Percentiles rank a stretch among this genome's conserved stretches.
These are phyloP conservation scores for Aplodontia rufa DNA, from an alignment of 2,113 vertebrate species.

Conservation along the genomic window DNA sequence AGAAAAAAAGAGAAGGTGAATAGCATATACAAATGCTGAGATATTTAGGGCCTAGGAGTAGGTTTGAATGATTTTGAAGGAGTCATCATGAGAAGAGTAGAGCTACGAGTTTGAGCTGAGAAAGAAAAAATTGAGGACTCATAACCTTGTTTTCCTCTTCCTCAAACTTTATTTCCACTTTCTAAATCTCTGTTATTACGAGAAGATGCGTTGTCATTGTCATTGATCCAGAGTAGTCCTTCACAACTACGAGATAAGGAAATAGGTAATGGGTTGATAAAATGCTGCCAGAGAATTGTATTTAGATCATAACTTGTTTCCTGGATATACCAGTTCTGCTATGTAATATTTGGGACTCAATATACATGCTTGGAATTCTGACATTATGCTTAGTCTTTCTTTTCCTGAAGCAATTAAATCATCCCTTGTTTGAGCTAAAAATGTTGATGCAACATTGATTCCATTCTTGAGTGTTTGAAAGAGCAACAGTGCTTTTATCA, in stretches of 20 bases:
- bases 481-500: not conserved
- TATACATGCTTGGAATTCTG: conserved; percentile 24
- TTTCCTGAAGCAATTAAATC: conserved; percentile 28
- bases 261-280: not conserved
- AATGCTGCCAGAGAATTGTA: not conserved
- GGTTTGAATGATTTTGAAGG: conserved; percentile 4
- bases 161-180: not conserved
- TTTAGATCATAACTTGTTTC: conserved; percentile 34
- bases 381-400: not conserved
- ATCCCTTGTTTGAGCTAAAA: conserved; percentile 35
- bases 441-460: not conserved
- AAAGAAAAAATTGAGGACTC: conserved; percentile 7
- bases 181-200: not conserved
- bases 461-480: conserved; percentile 14
- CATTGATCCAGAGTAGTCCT: not conserved
- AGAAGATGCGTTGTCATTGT: conserved; percentile 21
- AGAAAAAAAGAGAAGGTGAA: not conserved
- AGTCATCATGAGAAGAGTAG: not conserved
- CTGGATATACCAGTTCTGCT: not conserved
- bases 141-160: conserved; percentile 36
- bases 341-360: not conserved
- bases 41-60: not conserved
- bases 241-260: not conserved
- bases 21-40: not conserved
- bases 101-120: not conserved